These are phyloP conservation scores for Melieria crassipennis DNA, from an alignment of 2,888 invertebrate species.

Conservation along the genomic window DNA sequence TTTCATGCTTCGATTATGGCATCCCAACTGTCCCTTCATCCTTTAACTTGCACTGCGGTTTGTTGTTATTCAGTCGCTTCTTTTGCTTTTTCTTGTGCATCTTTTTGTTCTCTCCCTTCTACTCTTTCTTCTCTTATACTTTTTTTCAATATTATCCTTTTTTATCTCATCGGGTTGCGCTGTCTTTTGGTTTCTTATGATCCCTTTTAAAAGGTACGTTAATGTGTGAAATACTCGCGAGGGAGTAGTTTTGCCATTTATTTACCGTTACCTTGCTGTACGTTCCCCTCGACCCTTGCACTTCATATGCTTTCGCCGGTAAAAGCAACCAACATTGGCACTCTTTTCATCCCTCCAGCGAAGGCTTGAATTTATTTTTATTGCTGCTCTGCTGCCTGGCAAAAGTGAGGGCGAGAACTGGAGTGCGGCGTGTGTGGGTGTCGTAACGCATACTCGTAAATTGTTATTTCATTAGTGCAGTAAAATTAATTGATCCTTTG, in stretches of 20 bases:
- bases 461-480: slow-evolving; percentile 36
- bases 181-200: background rate
- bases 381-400: background rate
- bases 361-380: slow-evolving; percentile 10
- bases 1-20: too few relatives aligned
- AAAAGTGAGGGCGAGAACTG: background rate
- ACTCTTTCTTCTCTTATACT: too few relatives aligned
- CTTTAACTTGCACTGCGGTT: background rate
- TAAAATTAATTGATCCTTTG: slow-evolving; percentile 34
- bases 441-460: slow-evolving; percentile 15
- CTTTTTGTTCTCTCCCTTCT: background rate
- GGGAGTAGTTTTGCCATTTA: slow-evolving; percentile 35
- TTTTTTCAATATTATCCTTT: too few relatives aligned
- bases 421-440: background rate
- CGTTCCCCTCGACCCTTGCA: too few relatives aligned
- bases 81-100: background rate
- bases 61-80: background rate
- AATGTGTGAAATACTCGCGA: slow-evolving; percentile 41
- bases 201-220: slow-evolving; percentile 32
- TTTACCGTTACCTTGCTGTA: too few relatives aligned
- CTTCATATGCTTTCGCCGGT: too few relatives aligned
- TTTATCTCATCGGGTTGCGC: background rate
- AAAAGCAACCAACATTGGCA: too few relatives aligned
- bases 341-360: background rate
- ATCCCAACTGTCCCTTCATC: too few relatives aligned